Percentiles rank a stretch among this genome's conserved stretches.
These are phyloP conservation scores for Portevinia maculata DNA, from an alignment of 2,888 invertebrate genomes.

Conservation along the genomic window DNA sequence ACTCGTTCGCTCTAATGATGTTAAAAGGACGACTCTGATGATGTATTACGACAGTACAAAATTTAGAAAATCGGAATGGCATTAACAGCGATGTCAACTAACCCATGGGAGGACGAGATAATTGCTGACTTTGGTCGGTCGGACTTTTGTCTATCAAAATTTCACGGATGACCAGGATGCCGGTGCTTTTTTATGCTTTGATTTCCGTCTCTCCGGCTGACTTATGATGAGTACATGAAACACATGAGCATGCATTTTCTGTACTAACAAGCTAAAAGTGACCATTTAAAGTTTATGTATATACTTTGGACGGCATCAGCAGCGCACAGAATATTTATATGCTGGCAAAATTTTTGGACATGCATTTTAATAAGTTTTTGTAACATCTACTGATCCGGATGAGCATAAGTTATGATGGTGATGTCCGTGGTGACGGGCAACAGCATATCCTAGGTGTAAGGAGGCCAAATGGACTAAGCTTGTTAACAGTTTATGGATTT, in stretches of 20 bases:
- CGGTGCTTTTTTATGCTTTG: conserved; percentile 28
- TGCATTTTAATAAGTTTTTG: conserved; percentile 73
- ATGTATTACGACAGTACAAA: conserved; percentile 56
- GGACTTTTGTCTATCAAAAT: conserved; percentile 71
- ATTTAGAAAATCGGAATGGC: conserved; percentile 47
- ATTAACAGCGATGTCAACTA: conserved; percentile 41
- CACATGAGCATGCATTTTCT: conserved; percentile 37
- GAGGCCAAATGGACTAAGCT: conserved; percentile 3
- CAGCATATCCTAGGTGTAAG: conserved; percentile 26
- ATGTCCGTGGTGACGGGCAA: conserved; percentile 41
- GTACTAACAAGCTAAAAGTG: conserved; percentile 70
- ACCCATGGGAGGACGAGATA: conserved; percentile 44
- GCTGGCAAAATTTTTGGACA: conserved; percentile 65
- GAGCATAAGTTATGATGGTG: conserved; percentile 53
- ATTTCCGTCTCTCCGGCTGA: conserved; percentile 35
- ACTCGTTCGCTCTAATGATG: conserved; percentile 33
- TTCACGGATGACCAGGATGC: conserved; percentile 66
- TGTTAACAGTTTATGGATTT: conserved; percentile 56
- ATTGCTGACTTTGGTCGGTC: conserved; percentile 70
- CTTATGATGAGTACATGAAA: conserved; percentile 27
- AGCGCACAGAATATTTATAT: conserved; percentile 35
- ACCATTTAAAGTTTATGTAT: conserved; percentile 68
- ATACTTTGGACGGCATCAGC: conserved; percentile 43
- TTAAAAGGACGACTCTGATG: conserved; percentile 31
- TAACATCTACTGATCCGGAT: conserved; percentile 69